A percentile compares a stretch with the other conserved stretches of the same genome.
These are phyloP conservation scores for Callithrix jacchus DNA, from an alignment of 2,113 vertebrate genomes.

Conservation along the genomic window DNA sequence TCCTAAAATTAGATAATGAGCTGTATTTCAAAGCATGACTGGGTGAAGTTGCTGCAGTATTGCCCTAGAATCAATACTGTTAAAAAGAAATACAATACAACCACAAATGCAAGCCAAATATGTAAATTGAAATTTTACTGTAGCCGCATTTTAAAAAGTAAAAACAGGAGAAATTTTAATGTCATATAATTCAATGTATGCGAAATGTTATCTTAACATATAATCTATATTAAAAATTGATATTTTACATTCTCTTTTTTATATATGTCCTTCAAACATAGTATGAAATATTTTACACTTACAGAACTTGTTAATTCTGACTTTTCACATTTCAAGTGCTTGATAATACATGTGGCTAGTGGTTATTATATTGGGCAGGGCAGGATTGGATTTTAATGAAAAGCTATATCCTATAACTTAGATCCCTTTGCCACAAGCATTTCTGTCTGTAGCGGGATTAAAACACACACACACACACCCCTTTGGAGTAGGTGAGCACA, in stretches of 20 bases:
- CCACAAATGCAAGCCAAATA: background rate
- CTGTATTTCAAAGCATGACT: background rate
- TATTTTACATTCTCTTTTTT: background rate
- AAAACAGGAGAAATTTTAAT: background rate
- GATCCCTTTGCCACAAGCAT: background rate
- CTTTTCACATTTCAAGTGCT: background rate
- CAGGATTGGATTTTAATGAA: background rate
- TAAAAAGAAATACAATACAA: background rate
- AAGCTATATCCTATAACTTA: background rate
- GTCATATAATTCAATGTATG: background rate
- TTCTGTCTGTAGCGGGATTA: background rate
- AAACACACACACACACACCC: no score
- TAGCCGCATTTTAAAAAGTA: background rate
- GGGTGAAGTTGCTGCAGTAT: background rate
- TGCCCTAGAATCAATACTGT: background rate
- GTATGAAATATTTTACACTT: background rate
- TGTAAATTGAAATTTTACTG: background rate
- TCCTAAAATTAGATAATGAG: background rate
- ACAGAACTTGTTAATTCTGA: background rate
- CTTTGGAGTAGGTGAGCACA: background rate
- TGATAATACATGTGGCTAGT: background rate
- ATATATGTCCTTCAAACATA: background rate
- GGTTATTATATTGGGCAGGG: background rate
- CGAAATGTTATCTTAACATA: background rate
- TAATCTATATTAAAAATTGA: constrained; percentile 32